Evolutionary conservation across 1,140 invertebrate species (phyloP), one percentile per base, ranked within the genome.

Genomic region (Penaeus indicus): DNA sequence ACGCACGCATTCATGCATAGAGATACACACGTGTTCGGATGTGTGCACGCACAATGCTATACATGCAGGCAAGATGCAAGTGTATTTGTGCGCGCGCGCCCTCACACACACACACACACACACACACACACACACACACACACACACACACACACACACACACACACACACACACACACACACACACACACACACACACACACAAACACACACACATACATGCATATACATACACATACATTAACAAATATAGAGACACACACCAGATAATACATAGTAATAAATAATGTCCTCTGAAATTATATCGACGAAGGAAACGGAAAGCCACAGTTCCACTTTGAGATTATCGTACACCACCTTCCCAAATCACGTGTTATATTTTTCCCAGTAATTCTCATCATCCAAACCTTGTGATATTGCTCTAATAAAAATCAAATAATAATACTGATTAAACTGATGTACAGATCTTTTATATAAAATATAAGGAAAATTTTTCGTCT

Each of bases 81-180:
- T 11, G 11, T 18, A 13, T 0, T 4, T 16, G 19, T 16, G 19
- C 21, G 18, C 16, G 18, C 16, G 16, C 16, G 18, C 67, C 7
- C 67, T 0, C 67, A 72, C 67, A 72, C 67, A 72, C 67, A n/a
- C 67, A 72, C 67, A 72, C 67, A 72, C 67, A 72, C 67, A 72
- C 67, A 72, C 67, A 72, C 67, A 72, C 67, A 72, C 32, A 32
- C 67, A 72, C 67, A 72, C 67, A 72, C 67, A 72, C 67, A 72
- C 32, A 32, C 67, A 72, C 67, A 72, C 67, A 72, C 67, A 72
- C 67, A 72, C 32, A 72, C 67, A 22, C 67, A 72, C 67, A 72
- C 67, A 22, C 67, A 72, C 67, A 22, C 67, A 72, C 67, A 72
- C 67, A 22, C 67, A 72, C 67, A 22, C 67, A 72, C 10, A 72